Percentiles rank a stretch among this genome's conserved stretches.
phyloP scores from a whole-genome alignment of 2,113 vertebrate species.

The Gallinago paraguaiae region DNA sequence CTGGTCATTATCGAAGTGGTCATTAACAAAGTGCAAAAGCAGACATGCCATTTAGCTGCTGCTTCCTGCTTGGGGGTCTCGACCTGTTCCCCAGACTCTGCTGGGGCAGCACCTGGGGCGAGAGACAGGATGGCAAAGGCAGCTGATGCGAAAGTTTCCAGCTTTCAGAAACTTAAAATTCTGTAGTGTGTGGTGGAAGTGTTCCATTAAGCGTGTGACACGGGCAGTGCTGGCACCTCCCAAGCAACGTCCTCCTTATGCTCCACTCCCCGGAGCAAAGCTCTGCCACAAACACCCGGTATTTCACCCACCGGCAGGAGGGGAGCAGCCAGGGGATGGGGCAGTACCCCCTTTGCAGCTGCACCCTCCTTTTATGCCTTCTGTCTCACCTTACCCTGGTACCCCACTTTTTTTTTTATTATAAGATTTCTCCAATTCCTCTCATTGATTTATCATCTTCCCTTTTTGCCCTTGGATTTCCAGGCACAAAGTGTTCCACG shows the following conservation, averaged over 20 bases:
- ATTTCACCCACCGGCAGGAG: rapidly evolving
- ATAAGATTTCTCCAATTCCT: background rate
- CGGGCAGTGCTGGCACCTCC: too few relatives aligned
- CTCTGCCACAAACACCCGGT: too few relatives aligned
- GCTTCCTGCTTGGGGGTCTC: rapidly evolving
- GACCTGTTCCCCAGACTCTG: rapidly evolving
- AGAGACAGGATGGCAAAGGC: background rate
- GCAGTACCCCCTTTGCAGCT: background rate
- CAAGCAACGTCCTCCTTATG: background rate
- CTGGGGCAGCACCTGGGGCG: background rate
- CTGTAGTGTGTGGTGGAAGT: rapidly evolving
- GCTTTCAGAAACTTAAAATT: background rate
- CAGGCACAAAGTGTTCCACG: background rate
- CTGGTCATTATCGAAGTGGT: too few relatives aligned
- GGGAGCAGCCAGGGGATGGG: background rate
- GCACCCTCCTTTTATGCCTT: rapidly evolving
- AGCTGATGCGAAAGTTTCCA: background rate
- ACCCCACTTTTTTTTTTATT: too few relatives aligned
- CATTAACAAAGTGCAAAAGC: background rate
- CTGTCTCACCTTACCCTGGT: background rate
- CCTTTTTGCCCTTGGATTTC: background rate
- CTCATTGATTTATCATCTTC: background rate
- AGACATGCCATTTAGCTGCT: rapidly evolving
- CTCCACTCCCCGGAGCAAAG: background rate
- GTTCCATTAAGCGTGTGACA: rapidly evolving